Conservation (phyloP, 2,113 vertebrate species). For the Phrynosoma blainvillii region DNA sequence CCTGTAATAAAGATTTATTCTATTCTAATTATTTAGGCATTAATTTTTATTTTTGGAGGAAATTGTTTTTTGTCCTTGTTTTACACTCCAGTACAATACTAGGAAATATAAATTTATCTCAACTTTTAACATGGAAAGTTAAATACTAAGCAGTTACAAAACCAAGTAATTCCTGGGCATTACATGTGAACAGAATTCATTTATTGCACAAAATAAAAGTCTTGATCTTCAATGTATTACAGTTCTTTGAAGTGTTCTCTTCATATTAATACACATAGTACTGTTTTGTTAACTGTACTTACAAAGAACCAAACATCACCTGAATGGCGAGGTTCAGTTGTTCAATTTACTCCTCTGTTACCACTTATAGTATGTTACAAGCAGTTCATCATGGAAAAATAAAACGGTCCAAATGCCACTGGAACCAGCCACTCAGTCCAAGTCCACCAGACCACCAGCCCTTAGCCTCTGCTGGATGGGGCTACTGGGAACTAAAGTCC, state of each 20-base stretch:
- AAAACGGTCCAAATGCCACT: background rate
- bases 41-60: background rate
- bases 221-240: background rate
- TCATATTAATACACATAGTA: background rate
- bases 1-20: too few species aligned
- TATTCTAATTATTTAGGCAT: background rate
- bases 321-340: background rate
- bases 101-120: background rate
- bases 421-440: background rate
- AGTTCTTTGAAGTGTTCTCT: background rate
- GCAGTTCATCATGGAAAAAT: background rate
- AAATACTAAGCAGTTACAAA: background rate
- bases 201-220: background rate
- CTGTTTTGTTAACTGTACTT: background rate
- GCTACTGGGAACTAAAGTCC: too few species aligned
- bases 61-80: background rate
- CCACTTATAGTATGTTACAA: background rate
- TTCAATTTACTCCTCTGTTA: background rate
- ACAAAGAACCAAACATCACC: background rate
- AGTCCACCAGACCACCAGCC: background rate
- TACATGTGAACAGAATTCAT: conserved; percentile 7
- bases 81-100: background rate
- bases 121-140: background rate
- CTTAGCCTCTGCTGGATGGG: too few species aligned
- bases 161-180: background rate